A percentile compares a stretch with the other conserved stretches of the same genome.
These are phyloP conservation scores for Trachelus stipa DNA, from an alignment of 2,888 invertebrate genomes.

Conservation along the genomic window DNA sequence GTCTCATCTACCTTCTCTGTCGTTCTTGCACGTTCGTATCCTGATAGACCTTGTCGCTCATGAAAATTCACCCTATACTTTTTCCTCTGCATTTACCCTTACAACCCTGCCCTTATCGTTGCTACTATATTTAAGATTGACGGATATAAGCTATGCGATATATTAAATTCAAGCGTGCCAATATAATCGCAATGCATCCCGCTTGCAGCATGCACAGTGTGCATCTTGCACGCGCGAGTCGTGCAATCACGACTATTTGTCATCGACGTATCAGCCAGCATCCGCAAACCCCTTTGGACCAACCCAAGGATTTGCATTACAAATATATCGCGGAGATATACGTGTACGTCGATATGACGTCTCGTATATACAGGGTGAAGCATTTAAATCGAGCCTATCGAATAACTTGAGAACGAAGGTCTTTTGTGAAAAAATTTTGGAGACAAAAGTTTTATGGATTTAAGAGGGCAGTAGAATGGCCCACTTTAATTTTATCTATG, in stretches of 20 bases:
- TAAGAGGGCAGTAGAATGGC: no score
- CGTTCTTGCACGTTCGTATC: neutral
- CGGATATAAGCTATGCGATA: neutral
- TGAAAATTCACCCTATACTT: neutral
- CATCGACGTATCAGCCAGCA: conserved; percentile 44
- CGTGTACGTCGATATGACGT: conserved; percentile 52
- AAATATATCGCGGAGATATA: conserved; percentile 50
- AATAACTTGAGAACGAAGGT: no score
- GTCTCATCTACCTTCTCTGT: neutral
- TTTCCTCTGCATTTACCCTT: neutral
- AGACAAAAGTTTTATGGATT: no score
- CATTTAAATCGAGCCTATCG: no score
- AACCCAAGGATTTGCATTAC: conserved; percentile 59
- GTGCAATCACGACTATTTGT: conserved; percentile 49
- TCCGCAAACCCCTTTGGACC: conserved; percentile 23
- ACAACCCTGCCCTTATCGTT: neutral
- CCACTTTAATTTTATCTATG: no score
- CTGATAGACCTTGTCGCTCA: neutral
- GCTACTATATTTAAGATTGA: neutral
- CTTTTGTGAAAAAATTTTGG: no score
- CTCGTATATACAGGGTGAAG: neutral
- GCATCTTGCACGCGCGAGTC: neutral
- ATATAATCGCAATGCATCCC: neutral
- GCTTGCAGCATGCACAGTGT: neutral
- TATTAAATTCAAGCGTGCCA: neutral